These are phyloP conservation scores for Temnopleurus reevesii DNA, from an alignment of 53 echinoderm and acorn worm genomes.

Conservation along the genomic window DNA sequence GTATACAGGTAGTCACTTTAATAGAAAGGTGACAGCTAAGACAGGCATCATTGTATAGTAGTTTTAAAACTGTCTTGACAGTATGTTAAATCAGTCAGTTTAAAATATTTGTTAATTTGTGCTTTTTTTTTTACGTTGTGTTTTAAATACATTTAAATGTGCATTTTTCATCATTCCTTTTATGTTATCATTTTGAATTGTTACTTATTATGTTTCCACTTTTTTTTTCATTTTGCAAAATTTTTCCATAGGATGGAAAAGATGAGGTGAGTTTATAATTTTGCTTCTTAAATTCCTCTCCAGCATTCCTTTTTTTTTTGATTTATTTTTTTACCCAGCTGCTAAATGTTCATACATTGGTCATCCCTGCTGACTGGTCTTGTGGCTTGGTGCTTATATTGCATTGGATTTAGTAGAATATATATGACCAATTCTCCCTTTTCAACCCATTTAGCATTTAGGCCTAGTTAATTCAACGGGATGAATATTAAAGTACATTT, in stretches of 20 bases:
- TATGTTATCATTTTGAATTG: neutral
- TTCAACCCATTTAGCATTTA: neutral
- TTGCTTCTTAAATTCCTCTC: neutral
- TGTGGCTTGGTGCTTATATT: neutral
- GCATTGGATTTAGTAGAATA: neutral
- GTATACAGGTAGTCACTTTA: too few relatives aligned
- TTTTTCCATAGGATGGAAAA: neutral
- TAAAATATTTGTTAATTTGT: too few relatives aligned
- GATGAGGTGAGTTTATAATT: constrained; percentile 4
- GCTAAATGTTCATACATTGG: too few relatives aligned
- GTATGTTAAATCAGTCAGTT: too few relatives aligned
- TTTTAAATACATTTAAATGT: too few relatives aligned
- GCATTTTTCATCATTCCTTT: too few relatives aligned
- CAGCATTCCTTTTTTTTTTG: neutral
- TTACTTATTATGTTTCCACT: neutral
- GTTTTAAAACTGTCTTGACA: too few relatives aligned
- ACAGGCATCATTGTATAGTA: too few relatives aligned
- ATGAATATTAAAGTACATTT: too few relatives aligned
- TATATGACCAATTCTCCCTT: neutral
- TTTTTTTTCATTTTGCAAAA: neutral
- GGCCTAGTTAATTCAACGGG: too few relatives aligned
- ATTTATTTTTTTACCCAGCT: neutral
- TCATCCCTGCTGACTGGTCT: neutral
- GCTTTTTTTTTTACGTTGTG: too few relatives aligned
- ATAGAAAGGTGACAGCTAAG: too few relatives aligned